These are phyloP conservation scores for Dasypogon diadema DNA, from an alignment of 2,888 invertebrate species.

Conservation along the genomic window DNA sequence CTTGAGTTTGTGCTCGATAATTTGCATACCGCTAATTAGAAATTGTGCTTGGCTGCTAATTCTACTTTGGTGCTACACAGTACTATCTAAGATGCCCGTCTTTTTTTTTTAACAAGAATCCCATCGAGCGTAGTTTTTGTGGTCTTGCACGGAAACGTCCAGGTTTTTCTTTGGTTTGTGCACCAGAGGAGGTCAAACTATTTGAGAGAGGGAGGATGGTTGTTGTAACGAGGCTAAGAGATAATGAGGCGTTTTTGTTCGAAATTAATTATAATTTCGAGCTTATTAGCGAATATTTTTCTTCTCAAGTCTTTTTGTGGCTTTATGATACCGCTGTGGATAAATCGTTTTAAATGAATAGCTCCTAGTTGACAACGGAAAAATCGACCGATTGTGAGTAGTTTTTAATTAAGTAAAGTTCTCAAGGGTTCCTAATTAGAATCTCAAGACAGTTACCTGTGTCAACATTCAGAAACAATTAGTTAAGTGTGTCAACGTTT, in stretches of 20 bases:
- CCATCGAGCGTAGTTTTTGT: background rate
- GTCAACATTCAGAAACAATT: too few species aligned
- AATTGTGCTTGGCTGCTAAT: constrained; percentile 13
- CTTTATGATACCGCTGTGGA: background rate
- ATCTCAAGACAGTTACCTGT: too few species aligned
- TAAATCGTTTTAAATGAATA: background rate
- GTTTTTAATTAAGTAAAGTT: too few species aligned
- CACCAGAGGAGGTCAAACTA: too few species aligned
- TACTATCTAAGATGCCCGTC: too few species aligned
- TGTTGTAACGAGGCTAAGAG: background rate
- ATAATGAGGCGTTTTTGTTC: background rate
- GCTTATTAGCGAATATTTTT: background rate
- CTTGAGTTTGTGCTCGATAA: constrained; percentile 15
- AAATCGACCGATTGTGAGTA: background rate
- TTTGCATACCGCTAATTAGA: constrained; percentile 37
- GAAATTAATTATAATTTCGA: background rate
- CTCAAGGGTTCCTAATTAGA: too few species aligned
- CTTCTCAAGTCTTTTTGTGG: background rate
- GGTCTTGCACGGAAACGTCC: background rate
- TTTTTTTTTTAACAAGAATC: too few species aligned
- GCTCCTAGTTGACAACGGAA: background rate
- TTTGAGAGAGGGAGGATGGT: background rate
- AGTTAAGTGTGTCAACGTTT: too few species aligned
- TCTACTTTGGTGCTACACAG: background rate
- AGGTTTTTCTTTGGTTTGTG: background rate